phyloP scores from a whole-genome alignment of 2,797 vertebrate genomes.

The Halcyon badia region DNA sequence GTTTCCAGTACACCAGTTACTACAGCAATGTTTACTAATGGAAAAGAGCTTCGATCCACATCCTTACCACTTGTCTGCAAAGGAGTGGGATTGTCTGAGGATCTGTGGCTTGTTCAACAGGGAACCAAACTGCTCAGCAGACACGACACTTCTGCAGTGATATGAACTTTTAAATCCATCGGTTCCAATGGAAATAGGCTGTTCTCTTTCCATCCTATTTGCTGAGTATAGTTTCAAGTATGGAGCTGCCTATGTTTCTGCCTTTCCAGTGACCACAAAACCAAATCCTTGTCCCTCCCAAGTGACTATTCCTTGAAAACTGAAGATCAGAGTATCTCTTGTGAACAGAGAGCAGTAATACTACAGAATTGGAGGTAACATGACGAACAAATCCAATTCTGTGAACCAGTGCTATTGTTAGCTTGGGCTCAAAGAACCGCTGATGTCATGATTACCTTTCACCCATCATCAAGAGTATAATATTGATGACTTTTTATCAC shows the following conservation, averaged over 20 bases:
- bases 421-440: background rate
- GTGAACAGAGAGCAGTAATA: background rate
- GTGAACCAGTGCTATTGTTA: background rate
- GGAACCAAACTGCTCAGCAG: background rate
- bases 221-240: rapidly evolving
- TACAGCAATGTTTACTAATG: background rate
- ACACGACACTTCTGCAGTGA: background rate
- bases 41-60: background rate
- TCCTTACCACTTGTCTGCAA: background rate
- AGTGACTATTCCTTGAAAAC: background rate
- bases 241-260: background rate
- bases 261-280: background rate
- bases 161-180: background rate
- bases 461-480: background rate
- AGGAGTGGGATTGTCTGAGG: background rate
- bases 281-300: background rate
- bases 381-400: background rate
- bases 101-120: background rate
- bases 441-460: background rate
- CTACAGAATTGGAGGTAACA: background rate
- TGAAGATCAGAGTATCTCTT: background rate
- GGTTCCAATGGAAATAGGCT: background rate
- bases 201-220: background rate
- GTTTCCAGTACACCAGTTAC: background rate
- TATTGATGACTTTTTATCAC: slow-evolving; percentile 14